A percentile compares a stretch with the other conserved stretches of the same genome.
Conservation (phyloP, 2,113 vertebrate genomes). For the Halichoerus grypus region DNA sequence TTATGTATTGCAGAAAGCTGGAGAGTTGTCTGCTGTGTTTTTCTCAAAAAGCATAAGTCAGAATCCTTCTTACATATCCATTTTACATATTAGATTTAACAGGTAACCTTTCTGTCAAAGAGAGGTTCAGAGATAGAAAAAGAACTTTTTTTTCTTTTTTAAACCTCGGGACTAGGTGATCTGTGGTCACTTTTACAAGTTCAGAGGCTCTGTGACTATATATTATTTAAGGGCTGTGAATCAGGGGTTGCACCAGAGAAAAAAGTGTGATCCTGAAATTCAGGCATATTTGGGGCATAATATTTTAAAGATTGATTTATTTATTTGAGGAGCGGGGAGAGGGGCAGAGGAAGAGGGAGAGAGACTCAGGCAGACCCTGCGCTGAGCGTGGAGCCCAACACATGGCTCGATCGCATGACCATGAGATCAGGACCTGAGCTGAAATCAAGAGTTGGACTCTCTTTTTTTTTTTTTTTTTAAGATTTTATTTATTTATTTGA, state of each 20-base stretch:
- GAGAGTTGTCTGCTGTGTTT: background rate
- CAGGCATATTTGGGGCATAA: background rate
- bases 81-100: background rate
- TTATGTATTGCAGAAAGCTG: background rate
- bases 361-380: background rate
- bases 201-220: background rate
- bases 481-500: too few species aligned
- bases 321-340: background rate
- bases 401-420: background rate
- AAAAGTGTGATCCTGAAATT: background rate
- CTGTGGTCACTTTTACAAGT: background rate
- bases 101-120: conserved; percentile 2
- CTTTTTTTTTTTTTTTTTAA: too few species aligned
- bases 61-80: background rate
- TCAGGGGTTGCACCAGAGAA: background rate
- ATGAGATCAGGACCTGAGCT: background rate
- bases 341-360: background rate
- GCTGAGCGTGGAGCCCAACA: background rate
- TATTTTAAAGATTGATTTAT: background rate
- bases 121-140: background rate
- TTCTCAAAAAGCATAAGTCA: background rate
- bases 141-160: background rate
- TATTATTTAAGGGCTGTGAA: background rate
- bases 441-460: background rate
- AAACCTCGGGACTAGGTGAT: background rate